These are phyloP conservation scores for Rambutsinella grinnellia DNA, from an alignment of 2,888 invertebrate genomes.

Conservation along the genomic window DNA sequence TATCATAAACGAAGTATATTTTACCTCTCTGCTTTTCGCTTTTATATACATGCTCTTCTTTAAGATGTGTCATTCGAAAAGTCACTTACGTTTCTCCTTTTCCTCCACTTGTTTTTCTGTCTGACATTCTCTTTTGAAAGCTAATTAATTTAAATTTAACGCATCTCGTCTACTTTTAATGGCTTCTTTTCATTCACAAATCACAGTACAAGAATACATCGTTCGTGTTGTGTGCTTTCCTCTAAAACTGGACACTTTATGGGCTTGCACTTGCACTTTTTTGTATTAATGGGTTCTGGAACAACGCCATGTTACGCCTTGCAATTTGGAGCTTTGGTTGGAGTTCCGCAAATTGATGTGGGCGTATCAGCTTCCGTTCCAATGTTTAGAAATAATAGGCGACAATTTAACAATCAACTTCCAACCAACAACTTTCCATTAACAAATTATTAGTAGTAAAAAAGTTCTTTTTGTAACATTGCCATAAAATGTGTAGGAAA, in stretches of 20 bases:
- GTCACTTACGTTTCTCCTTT: too few species aligned
- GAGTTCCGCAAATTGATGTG: neutral
- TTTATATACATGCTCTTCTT: too few species aligned
- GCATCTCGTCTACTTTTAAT: too few species aligned
- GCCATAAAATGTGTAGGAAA: constrained; percentile 45
- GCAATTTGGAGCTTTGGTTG: neutral
- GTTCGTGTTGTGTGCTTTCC: too few species aligned
- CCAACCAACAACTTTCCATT: neutral
- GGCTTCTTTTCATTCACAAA: too few species aligned
- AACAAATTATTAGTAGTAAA: neutral
- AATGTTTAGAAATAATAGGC: neutral
- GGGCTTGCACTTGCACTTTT: too few species aligned
- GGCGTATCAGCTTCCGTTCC: neutral
- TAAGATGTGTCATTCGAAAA: too few species aligned
- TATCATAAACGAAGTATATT: constrained; percentile 6
- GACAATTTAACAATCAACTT: neutral
- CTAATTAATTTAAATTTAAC: too few species aligned
- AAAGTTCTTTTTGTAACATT: constrained; percentile 15
- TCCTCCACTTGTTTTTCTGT: neutral
- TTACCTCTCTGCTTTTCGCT: too few species aligned
- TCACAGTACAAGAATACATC: too few species aligned
- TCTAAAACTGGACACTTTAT: too few species aligned
- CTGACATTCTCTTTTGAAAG: too few species aligned
- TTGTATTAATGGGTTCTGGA: neutral
- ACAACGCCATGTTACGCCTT: neutral